phyloP scores from a whole-genome alignment of 2,888 invertebrate genomes.

The Lycia hirtaria region DNA sequence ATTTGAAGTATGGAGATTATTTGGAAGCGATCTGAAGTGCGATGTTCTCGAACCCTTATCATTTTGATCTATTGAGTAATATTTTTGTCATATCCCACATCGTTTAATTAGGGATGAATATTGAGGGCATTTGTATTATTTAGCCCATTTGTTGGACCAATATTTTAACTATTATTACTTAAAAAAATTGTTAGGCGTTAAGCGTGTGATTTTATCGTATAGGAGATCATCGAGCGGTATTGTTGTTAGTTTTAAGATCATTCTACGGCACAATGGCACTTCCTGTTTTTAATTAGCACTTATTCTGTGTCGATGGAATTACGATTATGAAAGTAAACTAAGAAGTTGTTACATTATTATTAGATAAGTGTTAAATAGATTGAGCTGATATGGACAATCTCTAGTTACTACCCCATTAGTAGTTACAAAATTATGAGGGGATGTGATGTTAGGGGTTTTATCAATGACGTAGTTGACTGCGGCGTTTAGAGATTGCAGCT shows the following conservation, averaged over 20 bases:
- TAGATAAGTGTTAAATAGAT: constrained; percentile 85
- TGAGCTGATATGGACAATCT: constrained; percentile 73
- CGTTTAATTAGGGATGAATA: constrained; percentile 86
- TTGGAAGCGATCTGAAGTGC: constrained; percentile 75
- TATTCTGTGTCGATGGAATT: constrained; percentile 85
- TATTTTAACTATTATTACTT: constrained; percentile 86
- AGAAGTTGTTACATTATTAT: constrained; percentile 85
- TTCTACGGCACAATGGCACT: constrained; percentile 85
- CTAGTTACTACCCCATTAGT: constrained; percentile 83
- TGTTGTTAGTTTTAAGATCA: constrained; percentile 84
- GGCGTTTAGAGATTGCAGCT: constrained; percentile 67
- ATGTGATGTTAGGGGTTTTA: constrained; percentile 84
- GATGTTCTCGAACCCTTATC: constrained; percentile 82
- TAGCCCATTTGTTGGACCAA: constrained; percentile 86
- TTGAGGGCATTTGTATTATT: constrained; percentile 86
- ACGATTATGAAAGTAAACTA: constrained; percentile 82
- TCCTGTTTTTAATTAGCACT: constrained; percentile 85
- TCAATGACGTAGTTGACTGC: constrained; percentile 85
- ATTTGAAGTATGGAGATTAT: constrained; percentile 80
- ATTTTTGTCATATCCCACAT: constrained; percentile 85
- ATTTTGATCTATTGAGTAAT: constrained; percentile 85
- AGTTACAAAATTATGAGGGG: constrained; percentile 81
- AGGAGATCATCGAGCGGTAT: constrained; percentile 84
- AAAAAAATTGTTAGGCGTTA: constrained; percentile 85
- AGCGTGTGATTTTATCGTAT: constrained; percentile 85